Evolutionary conservation across 2,113 vertebrate species (phyloP).

Genomic region (Alligator sinensis): DNA sequence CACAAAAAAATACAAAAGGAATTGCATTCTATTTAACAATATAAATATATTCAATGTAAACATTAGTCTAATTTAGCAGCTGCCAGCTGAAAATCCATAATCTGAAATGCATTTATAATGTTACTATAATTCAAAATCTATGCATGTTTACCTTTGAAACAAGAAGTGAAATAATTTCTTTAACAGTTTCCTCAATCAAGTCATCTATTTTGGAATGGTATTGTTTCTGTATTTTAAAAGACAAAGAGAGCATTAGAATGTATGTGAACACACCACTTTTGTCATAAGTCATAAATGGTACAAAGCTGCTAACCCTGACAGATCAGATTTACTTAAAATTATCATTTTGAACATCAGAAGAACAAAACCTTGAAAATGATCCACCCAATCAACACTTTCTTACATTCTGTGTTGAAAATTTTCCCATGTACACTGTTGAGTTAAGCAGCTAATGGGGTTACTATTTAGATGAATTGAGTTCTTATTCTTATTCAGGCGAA

Average conservation of each 20-base stretch:
- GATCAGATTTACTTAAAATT: conserved; percentile 78
- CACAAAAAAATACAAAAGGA: neutral
- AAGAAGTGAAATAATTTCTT: conserved; percentile 92
- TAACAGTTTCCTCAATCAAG: conserved; percentile 93
- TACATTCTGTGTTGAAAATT: conserved; percentile 83
- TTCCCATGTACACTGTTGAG: conserved; percentile 88
- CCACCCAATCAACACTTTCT: conserved; percentile 81
- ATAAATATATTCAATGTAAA: neutral
- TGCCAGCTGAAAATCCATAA: neutral
- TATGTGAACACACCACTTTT: conserved; percentile 65
- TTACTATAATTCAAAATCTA: conserved; percentile 27
- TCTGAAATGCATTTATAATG: neutral
- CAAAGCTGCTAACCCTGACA: conserved; percentile 71
- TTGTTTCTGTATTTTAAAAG: conserved; percentile 88
- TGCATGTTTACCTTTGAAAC: conserved; percentile 91
- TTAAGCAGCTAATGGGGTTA: conserved; percentile 98
- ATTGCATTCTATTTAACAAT: neutral
- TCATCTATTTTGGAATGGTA: conserved; percentile 99
- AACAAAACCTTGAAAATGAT: conserved; percentile 85
- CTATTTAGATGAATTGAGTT: conserved; percentile 92
- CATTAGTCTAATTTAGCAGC: too few species aligned
- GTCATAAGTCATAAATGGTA: conserved; percentile 64
- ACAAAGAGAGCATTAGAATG: conserved; percentile 72
- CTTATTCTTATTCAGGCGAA: conserved; percentile 88
- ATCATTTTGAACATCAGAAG: conserved; percentile 79